Percentiles rank a stretch among this genome's conserved stretches.
Conservation (phyloP, 2,888 invertebrate genomes). For the Drosophila pseudotalamancana region DNA sequence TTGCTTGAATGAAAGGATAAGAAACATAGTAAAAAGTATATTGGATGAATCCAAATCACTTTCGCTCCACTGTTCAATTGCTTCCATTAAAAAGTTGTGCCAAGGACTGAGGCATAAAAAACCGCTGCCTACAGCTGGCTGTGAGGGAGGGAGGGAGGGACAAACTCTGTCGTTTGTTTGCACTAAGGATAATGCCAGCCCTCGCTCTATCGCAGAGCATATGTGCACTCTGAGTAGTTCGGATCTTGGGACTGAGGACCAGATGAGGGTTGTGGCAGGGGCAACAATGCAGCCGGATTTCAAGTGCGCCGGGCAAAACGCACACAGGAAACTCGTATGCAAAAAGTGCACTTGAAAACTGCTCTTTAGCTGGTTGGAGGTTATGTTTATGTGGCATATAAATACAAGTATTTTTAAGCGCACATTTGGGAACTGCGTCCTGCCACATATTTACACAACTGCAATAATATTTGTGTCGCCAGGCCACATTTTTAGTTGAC, state of each 20-base stretch:
- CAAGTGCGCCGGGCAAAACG: conserved; percentile 51
- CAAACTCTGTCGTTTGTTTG: conserved; percentile 37
- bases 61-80: conserved; percentile 30
- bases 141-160: conserved; percentile 3
- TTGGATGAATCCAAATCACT: no score
- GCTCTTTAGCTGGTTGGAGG: conserved; percentile 44
- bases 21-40: no score
- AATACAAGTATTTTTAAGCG: conserved; percentile 53
- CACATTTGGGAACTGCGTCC: conserved; percentile 53
- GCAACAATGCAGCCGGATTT: conserved; percentile 30
- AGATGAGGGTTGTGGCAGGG: conserved; percentile 1
- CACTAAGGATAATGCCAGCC: conserved; percentile 36
- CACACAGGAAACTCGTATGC: conserved; percentile 56
- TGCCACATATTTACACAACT: conserved; percentile 69
- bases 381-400: conserved; percentile 65
- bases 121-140: conserved; percentile 5
- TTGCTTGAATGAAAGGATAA: no score
- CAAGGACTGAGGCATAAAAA: conserved; percentile 14
- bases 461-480: conserved; percentile 71
- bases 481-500: conserved; percentile 45
- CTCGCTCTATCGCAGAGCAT: conserved; percentile 23
- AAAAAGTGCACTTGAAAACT: conserved; percentile 73
- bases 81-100: conserved; percentile 3
- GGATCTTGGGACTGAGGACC: conserved; percentile 14
- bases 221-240: conserved; percentile 35